Evolutionary conservation across 1,140 invertebrate genomes (phyloP), one percentile per base, ranked within the genome.

Genomic region (Drosophila ficusphila): DNA sequence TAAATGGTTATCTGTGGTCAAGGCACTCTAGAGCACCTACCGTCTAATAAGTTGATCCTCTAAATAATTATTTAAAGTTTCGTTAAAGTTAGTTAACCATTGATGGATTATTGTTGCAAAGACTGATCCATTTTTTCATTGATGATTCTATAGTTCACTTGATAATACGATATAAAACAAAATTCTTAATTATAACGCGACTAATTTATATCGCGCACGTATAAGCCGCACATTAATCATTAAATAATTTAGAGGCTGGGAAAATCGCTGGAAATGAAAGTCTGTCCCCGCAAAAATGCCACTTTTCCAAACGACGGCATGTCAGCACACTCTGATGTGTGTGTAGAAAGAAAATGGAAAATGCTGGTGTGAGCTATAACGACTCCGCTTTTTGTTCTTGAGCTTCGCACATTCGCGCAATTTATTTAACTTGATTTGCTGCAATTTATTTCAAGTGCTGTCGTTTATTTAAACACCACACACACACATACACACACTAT

Each of bases 401-500:
- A 46, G 48, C 54, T 56, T 46, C 48, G 46, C 54, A 86, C 62
- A 76, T 79, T 85, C 68, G 73, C 76, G 76, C 81, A 74, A 86
- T 86, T 88, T 86, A 86, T 86, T 86, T 81, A 86, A 88, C 81
- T 86, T 88, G 81, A 86, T 86, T 86, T 86, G 81, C 72, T 58
- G 81, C 82, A 86, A 86, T 86, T 86, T 86, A 81, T 86, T 86
- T 86, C 72, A 86, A 86, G 81, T 86, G 81, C 67, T 86, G 82
- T 86, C 81, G 76, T 86, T 86, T 86, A 86, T 88, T 86, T 88
- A 85, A 85, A 76, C 81, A 86, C 81, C 25, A 51, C 58, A 61
- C 47, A 41, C 38, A 61, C 21, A 78, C 33, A 70, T 36, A 47
- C 19, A 33, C 16, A 21, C 6, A n/a, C n/a, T n/a, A n/a, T n/a